These are phyloP conservation scores for Drosophila merina DNA, from an alignment of 2,888 invertebrate species.

Conservation along the genomic window DNA sequence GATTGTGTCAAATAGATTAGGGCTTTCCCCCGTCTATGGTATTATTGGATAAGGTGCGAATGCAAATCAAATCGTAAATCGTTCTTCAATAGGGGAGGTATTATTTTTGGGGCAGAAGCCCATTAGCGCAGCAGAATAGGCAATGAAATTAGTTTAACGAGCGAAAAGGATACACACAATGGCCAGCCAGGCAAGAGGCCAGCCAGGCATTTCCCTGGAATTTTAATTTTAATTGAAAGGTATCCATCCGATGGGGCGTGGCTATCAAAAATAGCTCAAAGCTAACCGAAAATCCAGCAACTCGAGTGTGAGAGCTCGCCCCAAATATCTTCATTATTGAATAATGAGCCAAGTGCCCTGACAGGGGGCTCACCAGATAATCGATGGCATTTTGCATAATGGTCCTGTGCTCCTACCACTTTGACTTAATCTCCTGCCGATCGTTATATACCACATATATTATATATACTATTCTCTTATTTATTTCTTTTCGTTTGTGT, in stretches of 20 bases:
- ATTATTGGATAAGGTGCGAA: slow-evolving; percentile 7
- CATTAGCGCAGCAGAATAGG: slow-evolving; percentile 50
- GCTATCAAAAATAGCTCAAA: slow-evolving; percentile 23
- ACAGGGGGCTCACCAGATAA: slow-evolving; percentile 20
- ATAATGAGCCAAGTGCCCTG: slow-evolving; percentile 40
- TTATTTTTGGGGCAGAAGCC: slow-evolving; percentile 1
- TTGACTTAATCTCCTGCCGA: slow-evolving; percentile 35
- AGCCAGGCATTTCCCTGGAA: slow-evolving; percentile 7
- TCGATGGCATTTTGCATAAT: slow-evolving; percentile 46
- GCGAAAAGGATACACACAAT: slow-evolving; percentile 13
- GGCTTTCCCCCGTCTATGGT: neutral
- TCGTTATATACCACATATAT: slow-evolving; percentile 5
- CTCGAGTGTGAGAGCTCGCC: neutral
- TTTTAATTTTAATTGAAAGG: slow-evolving; percentile 38
- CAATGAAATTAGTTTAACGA: slow-evolving; percentile 65
- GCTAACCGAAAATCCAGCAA: neutral
- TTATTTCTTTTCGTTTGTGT: neutral
- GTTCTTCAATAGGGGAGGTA: neutral
- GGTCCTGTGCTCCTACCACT: slow-evolving; percentile 14
- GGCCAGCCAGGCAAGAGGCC: neutral
- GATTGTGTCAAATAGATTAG: slow-evolving; percentile 10
- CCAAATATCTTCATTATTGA: slow-evolving; percentile 38
- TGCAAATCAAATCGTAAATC: slow-evolving; percentile 27
- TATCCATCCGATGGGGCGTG: slow-evolving; percentile 1
- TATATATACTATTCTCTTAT: neutral